A percentile compares a stretch with the other conserved stretches of the same genome.
Conservation (phyloP, 2,797 vertebrate species). For the Hyperoplus lanceolatus region DNA sequence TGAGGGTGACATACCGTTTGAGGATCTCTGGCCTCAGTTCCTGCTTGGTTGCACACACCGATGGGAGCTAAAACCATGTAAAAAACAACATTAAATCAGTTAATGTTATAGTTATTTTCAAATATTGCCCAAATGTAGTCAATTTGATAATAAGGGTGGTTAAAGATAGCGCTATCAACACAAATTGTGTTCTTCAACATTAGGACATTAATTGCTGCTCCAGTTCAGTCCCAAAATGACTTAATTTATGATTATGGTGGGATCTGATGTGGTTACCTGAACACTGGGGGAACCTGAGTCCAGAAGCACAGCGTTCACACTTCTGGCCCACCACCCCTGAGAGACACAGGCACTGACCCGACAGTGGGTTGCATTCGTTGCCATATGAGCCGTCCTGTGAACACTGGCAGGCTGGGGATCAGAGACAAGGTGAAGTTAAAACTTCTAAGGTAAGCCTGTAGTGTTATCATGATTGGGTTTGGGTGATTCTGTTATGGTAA, state of each 20-base stretch:
- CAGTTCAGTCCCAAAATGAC: neutral
- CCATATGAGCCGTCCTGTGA: constrained; percentile 85
- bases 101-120: neutral
- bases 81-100: constrained; percentile 13
- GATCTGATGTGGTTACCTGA: constrained; percentile 77
- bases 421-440: constrained; percentile 15
- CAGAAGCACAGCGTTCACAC: constrained; percentile 88
- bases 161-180: neutral
- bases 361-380: constrained; percentile 76
- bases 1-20: constrained; percentile 78
- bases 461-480: neutral
- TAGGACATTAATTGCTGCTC: neutral
- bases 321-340: constrained; percentile 82
- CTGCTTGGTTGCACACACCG: constrained; percentile 86
- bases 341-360: constrained; percentile 89
- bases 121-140: neutral
- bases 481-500: constrained; percentile 4
- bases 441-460: neutral
- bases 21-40: constrained; percentile 79
- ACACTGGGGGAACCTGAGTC: constrained; percentile 86
- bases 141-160: neutral
- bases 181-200: neutral
- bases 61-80: constrained; percentile 72
- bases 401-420: constrained; percentile 88
- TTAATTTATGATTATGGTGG: neutral